phyloP scores from a whole-genome alignment of 2,113 vertebrate genomes.

The Protomyctophum bolini region DNA sequence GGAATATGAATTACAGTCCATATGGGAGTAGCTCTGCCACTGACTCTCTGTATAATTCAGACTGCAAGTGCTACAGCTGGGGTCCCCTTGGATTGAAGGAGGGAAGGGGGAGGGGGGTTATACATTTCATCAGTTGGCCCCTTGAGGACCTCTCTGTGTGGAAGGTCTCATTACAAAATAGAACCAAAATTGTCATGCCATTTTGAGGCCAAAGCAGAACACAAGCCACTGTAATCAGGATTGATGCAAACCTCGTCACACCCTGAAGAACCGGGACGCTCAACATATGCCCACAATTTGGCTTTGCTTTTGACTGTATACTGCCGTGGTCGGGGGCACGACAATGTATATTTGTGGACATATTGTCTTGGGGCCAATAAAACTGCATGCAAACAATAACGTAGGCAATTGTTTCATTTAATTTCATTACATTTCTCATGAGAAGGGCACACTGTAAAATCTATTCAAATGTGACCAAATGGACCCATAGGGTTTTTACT shows the following conservation, averaged over 20 bases:
- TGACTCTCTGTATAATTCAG: slow-evolving; percentile 32
- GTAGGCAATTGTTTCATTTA: slow-evolving; percentile 3
- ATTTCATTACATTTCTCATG: slow-evolving; percentile 1
- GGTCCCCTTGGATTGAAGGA: neutral
- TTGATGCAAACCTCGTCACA: slow-evolving; percentile 3
- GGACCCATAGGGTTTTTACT: too few relatives aligned
- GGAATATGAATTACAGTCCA: slow-evolving; percentile 22
- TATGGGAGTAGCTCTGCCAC: slow-evolving; percentile 24
- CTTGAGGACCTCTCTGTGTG: slow-evolving; percentile 3
- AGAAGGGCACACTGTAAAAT: slow-evolving; percentile 15
- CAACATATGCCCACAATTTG: neutral
- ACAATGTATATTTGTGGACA: neutral
- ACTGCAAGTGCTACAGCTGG: slow-evolving; percentile 13
- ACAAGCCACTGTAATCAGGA: slow-evolving; percentile 5
- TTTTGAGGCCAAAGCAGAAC: neutral
- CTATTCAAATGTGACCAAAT: too few relatives aligned
- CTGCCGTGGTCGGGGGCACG: neutral
- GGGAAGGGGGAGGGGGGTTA: neutral
- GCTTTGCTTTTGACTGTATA: neutral
- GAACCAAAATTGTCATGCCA: slow-evolving; percentile 7
- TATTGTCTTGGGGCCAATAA: neutral
- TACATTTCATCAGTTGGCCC: slow-evolving; percentile 11
- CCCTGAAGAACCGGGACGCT: neutral
- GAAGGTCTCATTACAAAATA: slow-evolving; percentile 1
- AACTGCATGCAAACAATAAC: neutral